Conservation (phyloP, 2,888 invertebrate species). For the Protodeltote pygarga region DNA sequence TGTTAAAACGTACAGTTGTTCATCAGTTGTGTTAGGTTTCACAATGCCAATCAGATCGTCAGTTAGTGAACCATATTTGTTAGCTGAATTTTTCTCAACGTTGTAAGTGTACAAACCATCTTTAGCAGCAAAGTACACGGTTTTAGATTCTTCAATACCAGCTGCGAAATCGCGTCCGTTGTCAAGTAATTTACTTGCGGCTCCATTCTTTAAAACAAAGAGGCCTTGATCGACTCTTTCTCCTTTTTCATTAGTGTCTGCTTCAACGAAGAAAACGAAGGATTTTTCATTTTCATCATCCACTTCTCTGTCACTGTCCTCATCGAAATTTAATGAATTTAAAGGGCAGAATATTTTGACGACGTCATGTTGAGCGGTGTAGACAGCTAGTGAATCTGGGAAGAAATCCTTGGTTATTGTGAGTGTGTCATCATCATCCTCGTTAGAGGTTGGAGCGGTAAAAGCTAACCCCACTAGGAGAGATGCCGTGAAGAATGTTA, state of each 20-base stretch:
- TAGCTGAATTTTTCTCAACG: conserved; percentile 46
- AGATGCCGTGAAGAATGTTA: conserved; percentile 36
- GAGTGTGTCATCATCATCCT: conserved; percentile 43
- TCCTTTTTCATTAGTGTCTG: conserved; percentile 49
- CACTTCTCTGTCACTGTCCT: conserved; percentile 35
- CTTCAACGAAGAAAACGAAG: conserved; percentile 56
- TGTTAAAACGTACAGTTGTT: conserved; percentile 71
- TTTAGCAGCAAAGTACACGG: conserved; percentile 60
- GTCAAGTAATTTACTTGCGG: conserved; percentile 56
- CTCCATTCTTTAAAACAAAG: conserved; percentile 47
- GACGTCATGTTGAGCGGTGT: conserved; percentile 55
- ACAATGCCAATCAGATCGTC: conserved; percentile 63
- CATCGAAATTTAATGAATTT: conserved; percentile 56
- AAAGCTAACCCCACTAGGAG: conserved; percentile 48
- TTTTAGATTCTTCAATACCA: conserved; percentile 51
- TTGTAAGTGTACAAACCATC: conserved; percentile 66
- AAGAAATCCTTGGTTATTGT: conserved; percentile 51
- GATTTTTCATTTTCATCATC: conserved; percentile 14
- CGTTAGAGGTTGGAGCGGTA: conserved; percentile 48
- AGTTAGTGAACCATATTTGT: conserved; percentile 64
- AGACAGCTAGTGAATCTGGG: conserved; percentile 43
- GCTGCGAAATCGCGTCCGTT: conserved; percentile 60
- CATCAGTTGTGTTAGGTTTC: conserved; percentile 58
- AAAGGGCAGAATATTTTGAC: conserved; percentile 57
- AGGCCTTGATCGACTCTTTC: conserved; percentile 55